A percentile compares a stretch with the other conserved stretches of the same genome.
phyloP scores from a whole-genome alignment of 2,113 vertebrate species.

The Entosphenus tridentatus region DNA sequence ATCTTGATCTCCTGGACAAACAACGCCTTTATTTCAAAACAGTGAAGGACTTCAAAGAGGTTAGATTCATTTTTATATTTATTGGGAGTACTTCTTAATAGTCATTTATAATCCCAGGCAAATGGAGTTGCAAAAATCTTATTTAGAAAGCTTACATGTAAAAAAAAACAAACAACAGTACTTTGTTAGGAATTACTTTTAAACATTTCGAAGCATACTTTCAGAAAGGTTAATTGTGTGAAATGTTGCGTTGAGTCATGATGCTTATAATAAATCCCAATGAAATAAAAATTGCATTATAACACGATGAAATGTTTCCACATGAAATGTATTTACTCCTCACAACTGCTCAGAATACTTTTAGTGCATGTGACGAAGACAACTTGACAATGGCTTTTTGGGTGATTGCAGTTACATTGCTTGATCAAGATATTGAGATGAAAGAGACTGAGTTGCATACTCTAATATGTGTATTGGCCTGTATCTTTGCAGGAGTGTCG shows the following conservation, averaged over 20 bases:
- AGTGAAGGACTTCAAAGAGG: constrained; percentile 97
- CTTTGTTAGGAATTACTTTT: neutral
- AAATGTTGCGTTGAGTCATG: neutral
- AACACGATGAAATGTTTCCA: neutral
- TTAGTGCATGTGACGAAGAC: neutral
- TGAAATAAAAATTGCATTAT: no score
- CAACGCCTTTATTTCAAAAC: constrained; percentile 95
- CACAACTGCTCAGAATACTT: neutral
- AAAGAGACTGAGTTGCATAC: neutral
- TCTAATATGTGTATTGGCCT: neutral
- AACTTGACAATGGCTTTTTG: neutral
- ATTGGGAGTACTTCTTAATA: neutral
- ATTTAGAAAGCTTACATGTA: neutral
- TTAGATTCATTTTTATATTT: constrained; percentile 18
- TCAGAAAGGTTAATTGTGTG: neutral
- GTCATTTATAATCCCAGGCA: neutral
- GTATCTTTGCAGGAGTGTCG: constrained; percentile 45
- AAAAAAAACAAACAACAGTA: neutral
- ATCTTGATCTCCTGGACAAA: constrained; percentile 76
- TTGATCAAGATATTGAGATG: neutral
- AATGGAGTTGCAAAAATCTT: neutral
- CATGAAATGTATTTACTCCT: neutral
- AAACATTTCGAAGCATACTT: no score
- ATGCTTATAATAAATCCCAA: no score
- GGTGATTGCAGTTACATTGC: neutral